Conservation (phyloP, 1,140 invertebrate genomes). For the Drosophila baimaii region DNA sequence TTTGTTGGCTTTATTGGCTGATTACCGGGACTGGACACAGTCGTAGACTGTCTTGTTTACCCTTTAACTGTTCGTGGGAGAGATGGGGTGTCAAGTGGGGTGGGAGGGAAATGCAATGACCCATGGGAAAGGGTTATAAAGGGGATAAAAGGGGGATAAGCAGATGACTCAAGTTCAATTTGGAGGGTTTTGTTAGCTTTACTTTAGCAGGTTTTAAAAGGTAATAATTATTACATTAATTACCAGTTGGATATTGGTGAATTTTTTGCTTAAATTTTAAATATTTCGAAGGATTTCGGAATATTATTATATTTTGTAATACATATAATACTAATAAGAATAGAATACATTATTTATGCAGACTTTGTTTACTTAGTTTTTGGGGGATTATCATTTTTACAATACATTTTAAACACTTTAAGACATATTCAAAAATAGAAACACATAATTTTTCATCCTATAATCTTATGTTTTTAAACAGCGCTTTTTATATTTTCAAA, state of each 20-base stretch:
- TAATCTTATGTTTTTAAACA: too few species aligned
- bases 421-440: too few species aligned
- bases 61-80: background rate
- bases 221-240: background rate
- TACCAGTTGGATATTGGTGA: background rate
- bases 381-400: background rate
- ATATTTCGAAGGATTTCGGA: too few species aligned
- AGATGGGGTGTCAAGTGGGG: constrained; percentile 27
- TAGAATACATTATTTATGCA: background rate
- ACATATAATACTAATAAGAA: too few species aligned
- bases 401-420: too few species aligned
- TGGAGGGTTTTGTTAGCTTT: background rate
- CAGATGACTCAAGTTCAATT: constrained; percentile 21
- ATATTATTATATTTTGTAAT: background rate
- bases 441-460: too few species aligned
- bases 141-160: background rate
- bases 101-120: constrained; percentile 21
- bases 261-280: background rate
- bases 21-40: constrained; percentile 39
- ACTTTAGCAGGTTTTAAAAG: background rate
- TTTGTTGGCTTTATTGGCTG: constrained; percentile 70
- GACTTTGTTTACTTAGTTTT: background rate
- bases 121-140: constrained; percentile 37
- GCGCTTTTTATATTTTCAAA: too few species aligned
- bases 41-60: constrained; percentile 43